Evolutionary conservation across 2,113 vertebrate species (phyloP), one percentile per base, ranked within the genome.

Genomic region (Apodemus speciosus): DNA sequence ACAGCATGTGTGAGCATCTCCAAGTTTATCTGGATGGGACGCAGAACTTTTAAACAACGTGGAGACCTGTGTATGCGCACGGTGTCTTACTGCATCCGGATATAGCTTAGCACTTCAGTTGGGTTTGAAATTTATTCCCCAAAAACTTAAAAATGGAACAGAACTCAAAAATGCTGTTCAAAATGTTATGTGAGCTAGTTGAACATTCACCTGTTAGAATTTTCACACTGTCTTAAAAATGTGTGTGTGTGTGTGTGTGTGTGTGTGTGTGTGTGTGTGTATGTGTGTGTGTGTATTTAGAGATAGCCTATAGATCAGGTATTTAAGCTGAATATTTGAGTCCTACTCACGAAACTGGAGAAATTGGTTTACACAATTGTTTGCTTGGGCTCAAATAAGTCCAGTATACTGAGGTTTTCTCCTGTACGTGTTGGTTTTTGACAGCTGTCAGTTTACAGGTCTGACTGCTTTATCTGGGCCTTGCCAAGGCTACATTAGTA

Each of bases 391-490:
- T 96, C 87, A 95, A 79, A 86, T 21, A 40, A 72, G 92, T 95
- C 96, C 60, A 88, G 60, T 89, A 83, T 10, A 23, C 68, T 88
- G 92, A 92, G 62, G n/a, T 35, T 95, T 96, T 5, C 25, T 94
- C 88, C 92, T 88, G 16, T 73, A 79, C 92, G 94, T 95, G 95
- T 88, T 95, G 88, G 0, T 96, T 97, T 96, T 62, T 98, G 98
- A 97, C 97, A 98, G 97, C 98, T 98, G 98, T 97, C 98, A 98
- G 95, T 98, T 97, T 0, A 91, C 85, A 95, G 96, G 96, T 96
- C 93, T 97, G 98, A 98, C 97, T 97, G 97, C 97, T 98, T 98
- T 96, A 98, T 98, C 97, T 92, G 79, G 97, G 95, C 94, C 97
- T 96, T 97, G 96, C 95, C 97, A 98, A 96, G 72, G 77, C 77